Conservation (phyloP, 2,888 invertebrate species). For the Abrostola tripartita region DNA sequence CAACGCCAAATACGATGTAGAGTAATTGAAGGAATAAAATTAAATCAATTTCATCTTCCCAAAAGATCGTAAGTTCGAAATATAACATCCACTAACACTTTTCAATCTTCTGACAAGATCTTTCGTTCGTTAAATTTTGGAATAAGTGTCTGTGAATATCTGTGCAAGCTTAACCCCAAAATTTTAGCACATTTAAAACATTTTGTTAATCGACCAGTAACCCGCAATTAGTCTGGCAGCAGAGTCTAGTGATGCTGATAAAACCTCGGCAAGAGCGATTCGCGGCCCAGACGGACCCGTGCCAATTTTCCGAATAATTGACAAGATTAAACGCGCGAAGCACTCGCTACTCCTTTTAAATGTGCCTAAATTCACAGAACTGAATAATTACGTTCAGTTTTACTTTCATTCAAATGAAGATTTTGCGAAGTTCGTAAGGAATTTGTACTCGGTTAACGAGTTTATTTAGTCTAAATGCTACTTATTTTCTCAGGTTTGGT, state of each 20-base stretch:
- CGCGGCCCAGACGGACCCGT: slow-evolving; percentile 52
- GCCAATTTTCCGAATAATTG: slow-evolving; percentile 79
- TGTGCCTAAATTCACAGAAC: slow-evolving; percentile 69
- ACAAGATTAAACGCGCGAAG: slow-evolving; percentile 75
- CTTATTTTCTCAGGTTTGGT: slow-evolving; percentile 51
- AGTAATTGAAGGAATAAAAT: slow-evolving; percentile 29
- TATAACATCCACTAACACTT: slow-evolving; percentile 13
- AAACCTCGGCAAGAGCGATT: slow-evolving; percentile 58
- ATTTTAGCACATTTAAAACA: slow-evolving; percentile 16
- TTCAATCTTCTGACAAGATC: slow-evolving; percentile 11
- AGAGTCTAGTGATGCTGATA: slow-evolving; percentile 51
- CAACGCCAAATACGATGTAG: slow-evolving; percentile 25
- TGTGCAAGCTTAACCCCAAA: slow-evolving; percentile 15
- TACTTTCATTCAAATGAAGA: slow-evolving; percentile 74
- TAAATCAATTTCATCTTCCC: slow-evolving; percentile 25
- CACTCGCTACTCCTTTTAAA: slow-evolving; percentile 70
- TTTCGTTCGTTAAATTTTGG: neutral
- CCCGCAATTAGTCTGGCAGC: slow-evolving; percentile 31
- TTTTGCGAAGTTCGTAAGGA: slow-evolving; percentile 58
- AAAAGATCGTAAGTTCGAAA: slow-evolving; percentile 23
- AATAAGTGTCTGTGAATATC: slow-evolving; percentile 16
- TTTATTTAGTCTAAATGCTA: slow-evolving; percentile 61
- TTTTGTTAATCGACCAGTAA: slow-evolving; percentile 31
- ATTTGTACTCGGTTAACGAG: slow-evolving; percentile 64
- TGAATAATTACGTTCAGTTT: slow-evolving; percentile 74